These are phyloP conservation scores for Cebidichthys violaceus DNA, from an alignment of 2,113 vertebrate genomes.

Conservation along the genomic window DNA sequence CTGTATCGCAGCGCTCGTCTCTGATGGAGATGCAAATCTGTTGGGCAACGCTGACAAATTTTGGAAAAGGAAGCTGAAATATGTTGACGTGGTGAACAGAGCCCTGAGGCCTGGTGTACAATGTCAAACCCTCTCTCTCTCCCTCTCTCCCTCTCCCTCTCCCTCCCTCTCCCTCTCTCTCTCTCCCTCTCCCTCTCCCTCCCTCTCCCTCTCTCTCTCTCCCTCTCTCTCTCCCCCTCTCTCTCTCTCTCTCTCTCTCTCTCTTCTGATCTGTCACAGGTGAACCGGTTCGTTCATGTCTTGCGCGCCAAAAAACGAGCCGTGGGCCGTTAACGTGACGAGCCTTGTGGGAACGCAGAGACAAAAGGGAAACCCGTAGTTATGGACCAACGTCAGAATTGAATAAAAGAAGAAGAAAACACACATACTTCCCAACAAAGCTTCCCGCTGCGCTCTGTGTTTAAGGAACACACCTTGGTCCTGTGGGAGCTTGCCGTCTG, in stretches of 20 bases:
- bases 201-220: not conserved
- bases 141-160: not conserved
- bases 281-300: constrained; percentile 48
- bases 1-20: not conserved
- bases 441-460: constrained; percentile 38
- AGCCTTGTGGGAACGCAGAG: constrained; percentile 44
- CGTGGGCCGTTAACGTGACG: constrained; percentile 40
- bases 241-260: too few species aligned
- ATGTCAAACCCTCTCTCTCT: not conserved
- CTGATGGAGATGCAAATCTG: constrained; percentile 59
- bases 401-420: constrained; percentile 5
- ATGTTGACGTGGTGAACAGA: not conserved
- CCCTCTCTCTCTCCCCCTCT: too few species aligned
- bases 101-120: not conserved
- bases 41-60: constrained; percentile 14
- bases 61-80: constrained; percentile 7
- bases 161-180: too few species aligned
- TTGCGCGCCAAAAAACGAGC: constrained; percentile 32
- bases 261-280: not conserved
- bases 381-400: constrained; percentile 42
- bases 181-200: not conserved
- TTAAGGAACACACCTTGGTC: constrained; percentile 75
- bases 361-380: constrained; percentile 58
- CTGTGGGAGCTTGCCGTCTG: constrained; percentile 74
- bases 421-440: constrained; percentile 63